phyloP scores from a whole-genome alignment of 1,140 invertebrate species.

The Brachionus plicatilis region DNA sequence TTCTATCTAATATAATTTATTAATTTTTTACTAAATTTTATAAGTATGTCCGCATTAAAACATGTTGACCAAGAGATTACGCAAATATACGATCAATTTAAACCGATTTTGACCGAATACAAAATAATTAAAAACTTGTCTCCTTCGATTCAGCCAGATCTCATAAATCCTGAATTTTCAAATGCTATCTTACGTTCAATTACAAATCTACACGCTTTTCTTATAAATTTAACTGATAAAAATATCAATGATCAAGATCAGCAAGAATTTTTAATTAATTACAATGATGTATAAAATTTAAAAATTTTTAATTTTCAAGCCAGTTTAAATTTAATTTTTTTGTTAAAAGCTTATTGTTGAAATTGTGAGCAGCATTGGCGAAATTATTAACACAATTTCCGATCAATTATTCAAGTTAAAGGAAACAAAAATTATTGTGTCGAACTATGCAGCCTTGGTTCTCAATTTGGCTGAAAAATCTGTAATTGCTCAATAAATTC shows the following conservation, averaged over 20 bases:
- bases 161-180: not conserved
- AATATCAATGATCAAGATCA: not conserved
- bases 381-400: not conserved
- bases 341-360: not conserved
- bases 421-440: not conserved
- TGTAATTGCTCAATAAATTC: not conserved
- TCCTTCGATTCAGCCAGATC: not conserved
- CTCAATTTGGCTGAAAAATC: slow-evolving; percentile 2
- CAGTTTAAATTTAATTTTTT: not conserved
- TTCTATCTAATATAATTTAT: not conserved
- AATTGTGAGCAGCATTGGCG: not conserved
- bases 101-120: not conserved
- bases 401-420: not conserved
- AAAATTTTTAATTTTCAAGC: not conserved
- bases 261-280: not conserved
- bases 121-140: not conserved
- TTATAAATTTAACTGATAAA: not conserved
- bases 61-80: not conserved
- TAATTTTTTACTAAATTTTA: not conserved
- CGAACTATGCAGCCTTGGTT: not conserved
- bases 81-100: not conserved
- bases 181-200: not conserved
- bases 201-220: not conserved
- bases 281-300: not conserved
- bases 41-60: not conserved